Evolutionary conservation across 92 coral and sea anemone genomes (phyloP).

Genomic region (Muricea muricata): DNA sequence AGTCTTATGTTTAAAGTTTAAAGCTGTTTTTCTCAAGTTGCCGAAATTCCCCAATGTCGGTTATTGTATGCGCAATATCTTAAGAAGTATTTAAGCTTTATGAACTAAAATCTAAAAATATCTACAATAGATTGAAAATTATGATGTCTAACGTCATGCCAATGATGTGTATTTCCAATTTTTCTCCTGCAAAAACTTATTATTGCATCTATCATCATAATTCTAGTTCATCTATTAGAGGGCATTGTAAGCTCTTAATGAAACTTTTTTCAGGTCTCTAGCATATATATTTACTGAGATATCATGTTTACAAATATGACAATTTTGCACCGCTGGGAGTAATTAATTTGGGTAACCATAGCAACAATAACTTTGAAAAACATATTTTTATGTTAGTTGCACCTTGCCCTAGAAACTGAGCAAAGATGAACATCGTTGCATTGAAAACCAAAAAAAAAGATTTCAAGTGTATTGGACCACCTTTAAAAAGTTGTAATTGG

Average conservation of each 20-base stretch:
- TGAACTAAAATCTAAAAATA: constrained; percentile 17
- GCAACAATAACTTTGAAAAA: no score
- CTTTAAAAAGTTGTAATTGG: no score
- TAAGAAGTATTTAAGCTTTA: constrained; percentile 6
- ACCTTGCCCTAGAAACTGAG: not conserved
- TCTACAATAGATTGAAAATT: not conserved
- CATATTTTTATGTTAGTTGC: no score
- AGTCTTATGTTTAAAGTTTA: not conserved
- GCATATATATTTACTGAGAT: not conserved
- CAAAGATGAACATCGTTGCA: not conserved
- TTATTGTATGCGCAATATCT: constrained; percentile 22
- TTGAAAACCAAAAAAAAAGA: not conserved
- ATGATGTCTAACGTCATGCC: not conserved
- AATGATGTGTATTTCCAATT: not conserved
- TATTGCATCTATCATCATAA: not conserved
- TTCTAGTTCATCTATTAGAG: not conserved
- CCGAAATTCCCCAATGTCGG: not conserved
- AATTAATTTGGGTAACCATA: no score
- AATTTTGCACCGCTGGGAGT: no score
- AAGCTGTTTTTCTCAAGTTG: no score
- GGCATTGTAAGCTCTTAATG: not conserved
- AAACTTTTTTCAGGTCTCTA: not conserved
- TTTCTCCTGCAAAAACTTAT: not conserved
- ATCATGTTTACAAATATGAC: no score
- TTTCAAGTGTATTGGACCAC: not conserved